Evolutionary conservation across 2,888 invertebrate genomes (phyloP), one percentile per base, ranked within the genome.

Genomic region (Hoplodrina ambigua): DNA sequence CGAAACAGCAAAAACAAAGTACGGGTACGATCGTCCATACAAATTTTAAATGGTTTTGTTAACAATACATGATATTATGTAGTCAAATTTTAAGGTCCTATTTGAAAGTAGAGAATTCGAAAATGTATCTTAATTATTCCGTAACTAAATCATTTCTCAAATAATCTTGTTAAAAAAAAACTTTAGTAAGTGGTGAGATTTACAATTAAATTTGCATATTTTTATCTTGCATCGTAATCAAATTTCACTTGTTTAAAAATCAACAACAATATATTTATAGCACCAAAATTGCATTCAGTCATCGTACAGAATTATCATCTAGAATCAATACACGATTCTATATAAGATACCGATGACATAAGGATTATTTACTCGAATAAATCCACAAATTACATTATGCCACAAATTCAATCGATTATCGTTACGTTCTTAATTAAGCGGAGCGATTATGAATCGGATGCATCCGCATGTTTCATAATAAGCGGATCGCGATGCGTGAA

Each of bases 381-480:
- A 61, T 60, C 52, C 30, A 76, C 58, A 63, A 64, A 64, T 58
- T 19, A 54, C 30, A 75, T 72, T 63, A 81, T 67, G 55, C 44
- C 20, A 76, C 72, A 8, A 74, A 71, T 59, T 67, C 54, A 77
- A 8, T 52, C 49, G 69, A 69, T 76, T 54, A 76, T 64, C 55
- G 60, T 77, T 78, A 66, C 66, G 69, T 66, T 69, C n/a, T 33
- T 72, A 73, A 80, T 82, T 74, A 70, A 72, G 30, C 30, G 37
- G 59, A 50, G 55, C 25, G 69, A 76, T 78, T 71, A 78, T 75
- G 76, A 77, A 66, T 78, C 64, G 66, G 64, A 78, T 73, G 68
- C 67, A 72, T 83, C 85, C 85, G 84, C 69, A 72, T 86, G 62
- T 86, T 84, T 75, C 81, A 82, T 86, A 87, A 83, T 84, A 82